Conservation (phyloP, 1,140 invertebrate genomes). For the Tribolium madens region DNA sequence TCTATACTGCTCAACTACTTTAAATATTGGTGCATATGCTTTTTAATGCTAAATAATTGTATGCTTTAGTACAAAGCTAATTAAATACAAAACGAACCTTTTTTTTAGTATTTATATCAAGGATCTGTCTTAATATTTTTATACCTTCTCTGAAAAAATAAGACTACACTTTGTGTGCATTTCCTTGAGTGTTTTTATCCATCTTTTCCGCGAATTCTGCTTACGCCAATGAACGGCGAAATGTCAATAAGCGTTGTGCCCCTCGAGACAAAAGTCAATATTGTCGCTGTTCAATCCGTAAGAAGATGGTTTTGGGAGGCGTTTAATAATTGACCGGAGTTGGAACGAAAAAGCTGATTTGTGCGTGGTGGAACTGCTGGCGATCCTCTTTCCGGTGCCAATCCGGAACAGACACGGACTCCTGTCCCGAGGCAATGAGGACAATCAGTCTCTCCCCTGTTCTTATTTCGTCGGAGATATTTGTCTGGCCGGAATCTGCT, state of each 20-base stretch:
- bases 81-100: too few species aligned
- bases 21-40: too few species aligned
- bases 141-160: not conserved
- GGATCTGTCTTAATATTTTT: not conserved
- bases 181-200: not conserved
- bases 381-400: slow-evolving; percentile 49
- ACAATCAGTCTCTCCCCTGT: slow-evolving; percentile 64
- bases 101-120: too few species aligned
- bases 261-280: slow-evolving; percentile 30
- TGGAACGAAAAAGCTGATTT: not conserved
- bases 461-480: slow-evolving; percentile 64
- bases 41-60: too few species aligned
- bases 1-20: too few species aligned
- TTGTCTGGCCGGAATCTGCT: slow-evolving; percentile 60
- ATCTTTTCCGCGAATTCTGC: not conserved
- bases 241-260: slow-evolving; percentile 18
- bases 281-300: slow-evolving; percentile 20
- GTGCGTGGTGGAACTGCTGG: slow-evolving; percentile 52
- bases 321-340: slow-evolving; percentile 24
- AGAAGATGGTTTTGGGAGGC: slow-evolving; percentile 13
- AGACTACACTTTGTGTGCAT: slow-evolving; percentile 1
- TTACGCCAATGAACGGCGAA: not conserved
- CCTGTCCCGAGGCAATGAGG: slow-evolving; percentile 65
- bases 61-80: too few species aligned
- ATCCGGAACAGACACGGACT: slow-evolving; percentile 62